A percentile compares a stretch with the other conserved stretches of the same genome.
These are phyloP conservation scores for Drosophila limbata DNA, from an alignment of 2,888 invertebrate species.

Conservation along the genomic window DNA sequence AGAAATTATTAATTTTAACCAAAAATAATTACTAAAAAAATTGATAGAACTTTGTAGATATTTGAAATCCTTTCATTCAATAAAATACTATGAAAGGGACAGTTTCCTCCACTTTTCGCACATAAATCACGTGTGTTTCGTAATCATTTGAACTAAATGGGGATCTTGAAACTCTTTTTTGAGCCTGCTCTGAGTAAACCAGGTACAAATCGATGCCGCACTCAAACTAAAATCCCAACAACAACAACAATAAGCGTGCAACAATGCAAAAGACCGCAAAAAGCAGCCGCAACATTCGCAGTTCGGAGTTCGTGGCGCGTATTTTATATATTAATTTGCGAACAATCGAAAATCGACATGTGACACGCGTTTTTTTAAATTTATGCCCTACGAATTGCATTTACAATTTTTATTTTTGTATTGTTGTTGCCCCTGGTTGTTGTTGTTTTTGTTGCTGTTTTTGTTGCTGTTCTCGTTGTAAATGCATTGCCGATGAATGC, in stretches of 20 bases:
- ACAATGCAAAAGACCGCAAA: conserved; percentile 46
- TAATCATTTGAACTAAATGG: conserved; percentile 32
- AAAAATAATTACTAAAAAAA: too few species aligned
- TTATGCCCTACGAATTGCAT: conserved; percentile 82
- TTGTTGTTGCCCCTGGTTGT: conserved; percentile 23
- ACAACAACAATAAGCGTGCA: conserved; percentile 14
- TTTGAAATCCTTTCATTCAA: too few species aligned
- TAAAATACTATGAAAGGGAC: neutral
- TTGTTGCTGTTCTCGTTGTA: conserved; percentile 41
- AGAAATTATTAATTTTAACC: too few species aligned
- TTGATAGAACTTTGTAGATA: too few species aligned
- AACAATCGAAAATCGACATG: conserved; percentile 84
- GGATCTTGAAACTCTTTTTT: conserved; percentile 29
- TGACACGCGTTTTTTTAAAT: conserved; percentile 83
- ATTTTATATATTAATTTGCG: conserved; percentile 83
- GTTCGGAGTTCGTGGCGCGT: conserved; percentile 54
- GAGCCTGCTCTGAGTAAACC: conserved; percentile 13
- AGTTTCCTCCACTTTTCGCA: neutral
- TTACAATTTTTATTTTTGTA: conserved; percentile 53
- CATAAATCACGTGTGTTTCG: conserved; percentile 21
- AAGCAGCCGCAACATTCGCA: conserved; percentile 45
- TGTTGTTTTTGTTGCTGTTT: conserved; percentile 36
- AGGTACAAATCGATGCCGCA: conserved; percentile 39
- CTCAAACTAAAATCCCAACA: conserved; percentile 20
- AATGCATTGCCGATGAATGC: conserved; percentile 70